These are phyloP conservation scores for Tapirus terrestris DNA, from an alignment of 2,113 vertebrate species.

Conservation along the genomic window DNA sequence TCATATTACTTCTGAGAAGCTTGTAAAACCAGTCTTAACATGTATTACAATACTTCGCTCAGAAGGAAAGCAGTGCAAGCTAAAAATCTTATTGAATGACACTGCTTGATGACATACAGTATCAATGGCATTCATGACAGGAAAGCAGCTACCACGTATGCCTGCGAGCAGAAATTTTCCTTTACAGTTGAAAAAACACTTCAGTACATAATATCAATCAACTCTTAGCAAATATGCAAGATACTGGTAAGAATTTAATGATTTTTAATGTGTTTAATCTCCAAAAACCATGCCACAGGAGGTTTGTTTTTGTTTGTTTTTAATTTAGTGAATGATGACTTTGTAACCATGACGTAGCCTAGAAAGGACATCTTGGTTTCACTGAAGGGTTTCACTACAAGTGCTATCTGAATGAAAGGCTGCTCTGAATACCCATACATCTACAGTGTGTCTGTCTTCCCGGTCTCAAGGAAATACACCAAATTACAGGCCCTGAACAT, in stretches of 20 bases:
- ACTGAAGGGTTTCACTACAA: neutral
- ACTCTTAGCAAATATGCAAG: neutral
- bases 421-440: neutral
- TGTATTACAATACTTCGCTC: neutral
- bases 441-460: neutral
- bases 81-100: neutral
- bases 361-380: neutral
- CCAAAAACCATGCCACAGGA: neutral
- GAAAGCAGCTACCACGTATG: neutral
- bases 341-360: neutral
- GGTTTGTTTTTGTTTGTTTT: neutral
- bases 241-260: neutral
- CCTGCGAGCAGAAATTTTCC: neutral
- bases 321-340: neutral
- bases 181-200: neutral
- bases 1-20: neutral
- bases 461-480: neutral
- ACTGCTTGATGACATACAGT: neutral
- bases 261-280: neutral
- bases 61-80: neutral
- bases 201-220: neutral
- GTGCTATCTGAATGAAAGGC: neutral
- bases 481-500: neutral
- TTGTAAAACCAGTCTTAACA: neutral
- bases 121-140: neutral